phyloP scores from a whole-genome alignment of 2,888 invertebrate genomes.

The Andricus quercusramuli region DNA sequence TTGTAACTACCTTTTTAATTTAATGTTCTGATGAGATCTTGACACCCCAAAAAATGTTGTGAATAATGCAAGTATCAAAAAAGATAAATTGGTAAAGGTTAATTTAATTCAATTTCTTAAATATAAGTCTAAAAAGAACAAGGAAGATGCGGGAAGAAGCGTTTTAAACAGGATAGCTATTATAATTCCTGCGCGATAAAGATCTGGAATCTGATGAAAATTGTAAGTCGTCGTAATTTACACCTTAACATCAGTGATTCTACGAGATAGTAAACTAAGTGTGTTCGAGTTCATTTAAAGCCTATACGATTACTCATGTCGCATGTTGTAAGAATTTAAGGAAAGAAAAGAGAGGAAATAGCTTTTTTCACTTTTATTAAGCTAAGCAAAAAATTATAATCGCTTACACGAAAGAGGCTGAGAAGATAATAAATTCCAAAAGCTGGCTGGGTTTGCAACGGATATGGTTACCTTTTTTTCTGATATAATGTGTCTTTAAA shows the following conservation, averaged over 20 bases:
- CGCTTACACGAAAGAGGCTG: too few species aligned
- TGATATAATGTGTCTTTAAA: too few species aligned
- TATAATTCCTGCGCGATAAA: slow-evolving; percentile 23
- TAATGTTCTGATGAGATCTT: too few species aligned
- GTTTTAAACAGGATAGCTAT: background rate
- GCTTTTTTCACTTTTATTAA: background rate
- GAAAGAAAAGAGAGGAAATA: background rate
- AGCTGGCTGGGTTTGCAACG: too few species aligned
- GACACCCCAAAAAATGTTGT: too few species aligned
- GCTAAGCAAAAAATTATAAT: background rate
- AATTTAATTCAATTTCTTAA: too few species aligned
- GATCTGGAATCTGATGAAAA: slow-evolving; percentile 12
- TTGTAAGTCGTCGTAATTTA: slow-evolving; percentile 19
- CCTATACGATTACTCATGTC: slow-evolving; percentile 1
- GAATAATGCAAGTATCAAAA: too few species aligned
- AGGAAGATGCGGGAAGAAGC: background rate
- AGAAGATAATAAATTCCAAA: too few species aligned
- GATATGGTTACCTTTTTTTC: too few species aligned
- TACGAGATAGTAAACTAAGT: background rate
- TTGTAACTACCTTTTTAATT: too few species aligned
- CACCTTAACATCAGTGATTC: background rate
- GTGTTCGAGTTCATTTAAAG: background rate
- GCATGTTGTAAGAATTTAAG: background rate
- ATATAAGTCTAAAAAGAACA: background rate
- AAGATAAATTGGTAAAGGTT: too few species aligned